Conservation (phyloP, 1,140 invertebrate genomes). For the Nylanderia fulva region DNA sequence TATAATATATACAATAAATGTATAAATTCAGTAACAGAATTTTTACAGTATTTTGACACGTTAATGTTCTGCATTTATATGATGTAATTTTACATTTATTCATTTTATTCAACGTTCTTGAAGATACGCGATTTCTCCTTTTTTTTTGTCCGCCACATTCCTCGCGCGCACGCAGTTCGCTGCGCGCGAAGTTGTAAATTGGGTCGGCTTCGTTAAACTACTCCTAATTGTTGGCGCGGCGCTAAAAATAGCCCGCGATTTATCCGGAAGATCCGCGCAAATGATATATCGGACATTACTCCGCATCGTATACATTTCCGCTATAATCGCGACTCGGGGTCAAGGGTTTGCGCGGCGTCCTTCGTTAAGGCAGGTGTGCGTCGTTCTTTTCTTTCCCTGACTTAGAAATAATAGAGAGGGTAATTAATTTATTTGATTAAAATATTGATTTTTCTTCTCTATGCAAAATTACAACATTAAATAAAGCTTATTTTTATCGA, state of each 20-base stretch:
- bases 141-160: neutral
- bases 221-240: constrained; percentile 33
- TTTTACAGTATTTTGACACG: neutral
- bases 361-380: neutral
- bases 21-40: neutral
- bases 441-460: no score
- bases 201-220: constrained; percentile 34
- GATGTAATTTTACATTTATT: neutral
- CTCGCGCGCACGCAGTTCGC: neutral
- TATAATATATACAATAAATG: no score
- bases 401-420: no score
- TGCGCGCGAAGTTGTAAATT: constrained; percentile 48
- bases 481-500: no score
- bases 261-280: constrained; percentile 35
- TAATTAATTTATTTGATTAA: no score
- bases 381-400: no score
- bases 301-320: neutral
- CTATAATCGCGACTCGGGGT: neutral
- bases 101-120: neutral
- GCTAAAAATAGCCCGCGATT: constrained; percentile 47
- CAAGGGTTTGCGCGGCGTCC: neutral
- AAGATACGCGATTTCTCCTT: neutral
- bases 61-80: neutral
- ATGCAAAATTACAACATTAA: no score
- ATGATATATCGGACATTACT: constrained; percentile 9